Base-by-base conservation (phyloP, 2,113 vertebrate species). In the Bos javanicus region DNA sequence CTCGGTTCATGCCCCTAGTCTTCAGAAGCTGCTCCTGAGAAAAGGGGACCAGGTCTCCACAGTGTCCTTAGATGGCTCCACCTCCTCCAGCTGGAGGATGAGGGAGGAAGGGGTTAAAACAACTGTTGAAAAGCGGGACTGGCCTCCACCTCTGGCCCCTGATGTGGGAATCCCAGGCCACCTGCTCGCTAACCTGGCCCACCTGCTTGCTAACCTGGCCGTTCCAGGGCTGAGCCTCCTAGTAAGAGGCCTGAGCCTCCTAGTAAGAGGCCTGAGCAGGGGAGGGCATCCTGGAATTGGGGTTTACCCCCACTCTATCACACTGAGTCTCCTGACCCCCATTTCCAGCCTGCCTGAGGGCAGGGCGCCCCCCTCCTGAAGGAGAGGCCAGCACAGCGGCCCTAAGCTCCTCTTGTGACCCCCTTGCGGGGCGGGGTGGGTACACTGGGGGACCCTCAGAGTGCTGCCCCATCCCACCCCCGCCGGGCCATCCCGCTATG, bases 351-450 rank as follows among this genome's bases (percentile, higher is more conserved):
- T 33, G 7, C 15, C 52, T 56, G 4, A 26, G 23, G 43, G 80
- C 48, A 6, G 74, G 28, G 39, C 26, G 21, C n/a, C 54, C 54
- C 26, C 0, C 86, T 23, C 30, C 76, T 60, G 8, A 16, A 78
- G 48, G 71, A 76, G 59, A n/a, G 30, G 26, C 59, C 19, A 0
- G 26, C 10, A 0, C 11, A 1, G n/a, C 13, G 10, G 15, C 26
- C 5, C 15, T 82, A 50, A 43, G 33, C 80, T 7, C 30, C 3
- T 36, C 33, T 8, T 39, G 25, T 30, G 36, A 7, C 7, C 23
- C 14, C 0, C 28, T 48, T 28, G 21, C 0, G 6, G 71, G 74
- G 13, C 6, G 0, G 76, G 15, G 21, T 2, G 21, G 36, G 21
- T 11, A 13, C 2, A 5, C 71, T 74, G 67, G 67, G 67, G 67